A percentile compares a stretch with the other conserved stretches of the same genome.
phyloP scores from a whole-genome alignment of 2,113 vertebrate species.

The Gambusia holbrooki region DNA sequence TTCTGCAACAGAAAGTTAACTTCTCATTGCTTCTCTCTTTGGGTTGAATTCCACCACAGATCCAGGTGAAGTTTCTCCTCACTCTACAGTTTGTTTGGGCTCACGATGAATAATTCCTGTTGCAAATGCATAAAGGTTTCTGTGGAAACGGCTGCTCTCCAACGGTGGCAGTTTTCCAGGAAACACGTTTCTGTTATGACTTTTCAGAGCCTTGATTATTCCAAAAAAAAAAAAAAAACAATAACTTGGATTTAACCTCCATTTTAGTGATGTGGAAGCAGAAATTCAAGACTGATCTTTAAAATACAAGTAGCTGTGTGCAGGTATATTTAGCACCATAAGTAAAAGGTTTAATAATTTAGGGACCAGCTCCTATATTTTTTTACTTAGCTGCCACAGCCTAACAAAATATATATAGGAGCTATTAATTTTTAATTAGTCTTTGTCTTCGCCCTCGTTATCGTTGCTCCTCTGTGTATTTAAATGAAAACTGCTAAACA shows the following conservation, averaged over 20 bases:
- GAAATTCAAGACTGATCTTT: neutral
- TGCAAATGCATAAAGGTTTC: constrained; percentile 1
- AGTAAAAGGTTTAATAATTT: constrained; percentile 3
- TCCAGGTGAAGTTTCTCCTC: neutral
- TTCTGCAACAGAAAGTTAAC: neutral
- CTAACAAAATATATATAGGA: neutral
- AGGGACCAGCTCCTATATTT: neutral
- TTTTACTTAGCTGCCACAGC: neutral
- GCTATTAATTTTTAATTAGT: constrained; percentile 4
- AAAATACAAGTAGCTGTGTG: neutral
- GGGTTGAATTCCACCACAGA: neutral
- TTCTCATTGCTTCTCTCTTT: neutral
- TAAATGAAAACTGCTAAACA: neutral
- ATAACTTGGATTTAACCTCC: neutral
- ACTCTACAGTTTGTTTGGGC: neutral
- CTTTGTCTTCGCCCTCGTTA: neutral
- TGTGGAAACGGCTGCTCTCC: neutral
- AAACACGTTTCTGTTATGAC: neutral
- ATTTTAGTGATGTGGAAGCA: neutral
- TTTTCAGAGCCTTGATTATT: neutral
- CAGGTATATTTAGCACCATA: neutral
- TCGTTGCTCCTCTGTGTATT: constrained; percentile 4
- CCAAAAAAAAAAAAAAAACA: neutral
- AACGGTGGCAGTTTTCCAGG: neutral
- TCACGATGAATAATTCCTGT: constrained; percentile 10